Conservation (phyloP, 2,113 vertebrate species). For the Gallinago media region DNA sequence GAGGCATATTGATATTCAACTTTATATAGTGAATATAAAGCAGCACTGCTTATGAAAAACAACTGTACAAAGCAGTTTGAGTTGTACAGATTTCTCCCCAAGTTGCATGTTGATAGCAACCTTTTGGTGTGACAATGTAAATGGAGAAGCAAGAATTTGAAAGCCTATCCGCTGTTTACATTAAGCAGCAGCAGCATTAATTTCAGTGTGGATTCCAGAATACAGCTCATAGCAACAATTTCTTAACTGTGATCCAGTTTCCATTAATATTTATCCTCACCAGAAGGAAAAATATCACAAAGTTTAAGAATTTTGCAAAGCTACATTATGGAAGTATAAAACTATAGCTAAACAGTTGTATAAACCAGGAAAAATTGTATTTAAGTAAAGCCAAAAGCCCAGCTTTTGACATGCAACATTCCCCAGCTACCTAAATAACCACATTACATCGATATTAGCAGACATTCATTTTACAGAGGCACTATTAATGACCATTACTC, state of each 20-base stretch:
- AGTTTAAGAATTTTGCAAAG: neutral
- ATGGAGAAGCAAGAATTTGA: neutral
- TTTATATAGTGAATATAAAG: neutral
- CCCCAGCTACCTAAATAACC: neutral
- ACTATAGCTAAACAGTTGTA: neutral
- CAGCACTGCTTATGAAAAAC: neutral
- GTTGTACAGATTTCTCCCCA: neutral
- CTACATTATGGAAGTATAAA: neutral
- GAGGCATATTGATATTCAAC: neutral
- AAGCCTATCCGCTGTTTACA: neutral
- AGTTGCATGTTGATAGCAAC: neutral
- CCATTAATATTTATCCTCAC: neutral
- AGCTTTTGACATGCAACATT: neutral
- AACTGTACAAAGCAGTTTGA: neutral
- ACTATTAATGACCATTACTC: neutral
- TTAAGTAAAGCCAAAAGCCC: neutral
- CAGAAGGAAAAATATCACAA: neutral
- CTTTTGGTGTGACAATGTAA: neutral
- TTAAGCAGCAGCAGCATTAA: neutral
- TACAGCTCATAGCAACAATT: neutral
- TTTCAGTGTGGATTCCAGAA: neutral
- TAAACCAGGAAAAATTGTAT: neutral
- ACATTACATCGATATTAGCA: neutral
- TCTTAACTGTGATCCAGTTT: neutral
- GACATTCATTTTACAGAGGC: neutral